Evolutionary conservation across 1,140 invertebrate genomes (phyloP), one percentile per base, ranked within the genome.

Genomic region (Ruditapes philippinarum): DNA sequence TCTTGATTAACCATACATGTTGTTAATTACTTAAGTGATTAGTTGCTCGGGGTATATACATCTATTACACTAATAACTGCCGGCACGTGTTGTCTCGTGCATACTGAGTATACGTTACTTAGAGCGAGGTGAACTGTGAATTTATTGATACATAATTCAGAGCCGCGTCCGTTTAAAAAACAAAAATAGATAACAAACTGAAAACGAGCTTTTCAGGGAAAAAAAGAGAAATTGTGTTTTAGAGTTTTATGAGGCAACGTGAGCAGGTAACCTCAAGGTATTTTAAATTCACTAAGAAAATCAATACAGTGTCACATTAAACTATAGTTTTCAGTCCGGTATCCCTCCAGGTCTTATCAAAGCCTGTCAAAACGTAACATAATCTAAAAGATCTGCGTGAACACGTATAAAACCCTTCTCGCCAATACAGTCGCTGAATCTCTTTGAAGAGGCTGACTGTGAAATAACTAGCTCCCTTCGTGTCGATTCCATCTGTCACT

Each of bases 1-100:
- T 40, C n/a, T 40, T 78, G 74, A 78, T 78, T 78, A 78, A 49
- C 74, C 12, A 11, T 78, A 78, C 74, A 78, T 78, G 49, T 36
- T 54, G 45, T 78, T 78, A 78, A 78, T 78, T 78, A 78, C 74
- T 78, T 78, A 54, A 78, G 45, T 78, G 45, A 78, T 78, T 78
- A 78, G 45, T 38, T n/a, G 42, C 28, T 33, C 74, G 28, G 54
- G 49, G 74, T 54, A 54, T 51, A 51, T 54, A 17, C 45, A 78
- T 49, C 31, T 78, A 78, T 49, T 28, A 31, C 74, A 78, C 54
- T 78, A 78, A 78, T 78, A 70, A 70, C 33, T 70, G 33, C 9
- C 19, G 65, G 65, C 65, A 70, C 65, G 65, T 70, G 65, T 12
- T 70, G 14, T 38, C 65, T 70, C 65, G 65, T 70, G 65, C 65